Evolutionary conservation across 1,140 invertebrate genomes (phyloP), one percentile per base, ranked within the genome.

Genomic region (Brachionus rotundiformis): DNA sequence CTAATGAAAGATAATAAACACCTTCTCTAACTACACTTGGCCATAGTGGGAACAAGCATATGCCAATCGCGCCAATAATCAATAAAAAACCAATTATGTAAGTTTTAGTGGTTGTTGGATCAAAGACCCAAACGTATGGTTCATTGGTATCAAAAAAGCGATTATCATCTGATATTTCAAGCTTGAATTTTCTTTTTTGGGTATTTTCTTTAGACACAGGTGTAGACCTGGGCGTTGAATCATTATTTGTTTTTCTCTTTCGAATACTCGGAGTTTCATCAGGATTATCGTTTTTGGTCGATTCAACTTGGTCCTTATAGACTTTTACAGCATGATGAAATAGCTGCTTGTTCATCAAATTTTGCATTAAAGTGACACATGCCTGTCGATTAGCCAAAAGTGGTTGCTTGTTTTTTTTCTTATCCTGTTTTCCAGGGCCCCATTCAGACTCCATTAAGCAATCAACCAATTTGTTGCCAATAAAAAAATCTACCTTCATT

Each of bases 41-140:
- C 97, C 97, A 99, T 63, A 99, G 87, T 13, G 97, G 97, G 89
- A 98, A 99, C 83, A 99, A 90, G 89, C 97, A 99, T 33, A 98
- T 91, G n/a, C 92, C 93, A 85, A 98, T 95, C 61, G 94, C 94
- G 44, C 93, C 96, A 71, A 98, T 84, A 90, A 89, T 87, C 82
- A 98, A 90, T 0, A 96, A 89, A 27, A 93, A 91, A 65, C 97
- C 97, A 85, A 96, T 93, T 83, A 98, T 90, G 92, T 96, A 98
- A 86, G 98, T 98, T 89, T 95, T 94, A 82, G 95, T 91, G 8
- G 96, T 95, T 84, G 97, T 95, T 3, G 96, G 96, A 88, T 99
- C 96, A 89, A 98, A 99, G 81, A 99, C 93, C 98, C 98, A 99
- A 13, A 99, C 96, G 89, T 98, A 99, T 2, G 73, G 83, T 76